Base-by-base conservation (phyloP, 1,140 invertebrate genomes). In the Eueides isabella region DNA sequence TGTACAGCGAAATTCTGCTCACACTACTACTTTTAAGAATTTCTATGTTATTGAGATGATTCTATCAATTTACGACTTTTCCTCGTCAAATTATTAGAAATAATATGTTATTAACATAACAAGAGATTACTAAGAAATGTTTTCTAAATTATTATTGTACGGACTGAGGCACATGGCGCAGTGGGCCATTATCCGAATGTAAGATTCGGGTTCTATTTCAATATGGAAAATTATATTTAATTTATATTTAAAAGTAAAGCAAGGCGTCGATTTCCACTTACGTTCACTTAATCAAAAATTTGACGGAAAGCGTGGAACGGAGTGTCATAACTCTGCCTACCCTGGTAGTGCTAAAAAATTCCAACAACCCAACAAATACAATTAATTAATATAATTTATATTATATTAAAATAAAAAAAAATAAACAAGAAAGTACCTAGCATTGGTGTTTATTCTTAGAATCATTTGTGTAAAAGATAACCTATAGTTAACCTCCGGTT, bases 401-500 rank as follows among this genome's bases (percentile, higher is more conserved):
- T 38, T 16, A 16, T 38, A 38, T 38, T n/a, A n/a, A n/a, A 38
- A 38, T 16, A 5, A 38, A 38, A 38, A 16, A 16, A 16, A 38
- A 38, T 5, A 16, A 55, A 55, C 11, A 26, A 55, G 48, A 55
- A 55, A 55, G 19, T 55, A 55, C 5, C 2, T 44, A 44, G n/a
- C n/a, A 72, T 71, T 35, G 14, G 55, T 28, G 16, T 67, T 55
- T 73, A 73, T 73, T 73, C 71, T 73, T 67, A 67, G 71, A 73
- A 73, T 23, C 48, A 23, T 35, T n/a, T 55, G 23, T 23, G 11
- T 55, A 0, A 55, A 11, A 55, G 48, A 72, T 72, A 72, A 72
- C 71, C 71, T 72, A 61, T 61, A 55, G 48, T 23, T 55, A 55
- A 55, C 48, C 48, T 55, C 48, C 2, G 11, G 48, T 55, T 30